These are phyloP conservation scores for Centropus unirufus DNA, from an alignment of 2,113 vertebrate genomes.

Conservation along the genomic window DNA sequence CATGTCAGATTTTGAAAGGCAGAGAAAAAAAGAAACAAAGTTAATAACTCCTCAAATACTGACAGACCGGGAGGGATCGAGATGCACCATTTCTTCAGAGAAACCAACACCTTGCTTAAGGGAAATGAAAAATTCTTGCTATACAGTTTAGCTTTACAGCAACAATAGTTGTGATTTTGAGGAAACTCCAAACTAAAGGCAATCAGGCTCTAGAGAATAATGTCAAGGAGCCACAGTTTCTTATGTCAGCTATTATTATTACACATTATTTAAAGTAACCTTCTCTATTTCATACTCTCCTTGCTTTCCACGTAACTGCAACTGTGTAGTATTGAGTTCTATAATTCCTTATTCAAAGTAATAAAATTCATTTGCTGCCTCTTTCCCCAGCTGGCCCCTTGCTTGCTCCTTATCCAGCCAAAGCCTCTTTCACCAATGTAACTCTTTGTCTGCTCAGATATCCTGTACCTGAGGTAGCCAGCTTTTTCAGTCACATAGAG, in stretches of 20 bases:
- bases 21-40: slow-evolving; percentile 74
- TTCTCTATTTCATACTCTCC: neutral
- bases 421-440: neutral
- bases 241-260: neutral
- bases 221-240: neutral
- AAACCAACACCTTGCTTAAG: slow-evolving; percentile 42
- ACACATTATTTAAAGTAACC: neutral
- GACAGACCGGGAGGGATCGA: slow-evolving; percentile 61
- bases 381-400: neutral
- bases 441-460: neutral
- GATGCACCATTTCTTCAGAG: slow-evolving; percentile 65
- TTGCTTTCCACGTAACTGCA: neutral
- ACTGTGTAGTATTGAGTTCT: neutral
- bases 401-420: neutral
- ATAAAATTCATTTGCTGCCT: neutral
- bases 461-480: fast-evolving
- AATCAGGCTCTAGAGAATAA: neutral
- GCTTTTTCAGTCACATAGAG: fast-evolving
- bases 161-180: slow-evolving; percentile 40
- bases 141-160: neutral
- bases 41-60: slow-evolving; percentile 72
- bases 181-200: neutral
- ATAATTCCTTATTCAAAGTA: neutral
- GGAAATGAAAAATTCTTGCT: slow-evolving; percentile 65
- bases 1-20: slow-evolving; percentile 79